phyloP scores from a whole-genome alignment of 2,797 vertebrate species.

The Anniella stebbinsi region DNA sequence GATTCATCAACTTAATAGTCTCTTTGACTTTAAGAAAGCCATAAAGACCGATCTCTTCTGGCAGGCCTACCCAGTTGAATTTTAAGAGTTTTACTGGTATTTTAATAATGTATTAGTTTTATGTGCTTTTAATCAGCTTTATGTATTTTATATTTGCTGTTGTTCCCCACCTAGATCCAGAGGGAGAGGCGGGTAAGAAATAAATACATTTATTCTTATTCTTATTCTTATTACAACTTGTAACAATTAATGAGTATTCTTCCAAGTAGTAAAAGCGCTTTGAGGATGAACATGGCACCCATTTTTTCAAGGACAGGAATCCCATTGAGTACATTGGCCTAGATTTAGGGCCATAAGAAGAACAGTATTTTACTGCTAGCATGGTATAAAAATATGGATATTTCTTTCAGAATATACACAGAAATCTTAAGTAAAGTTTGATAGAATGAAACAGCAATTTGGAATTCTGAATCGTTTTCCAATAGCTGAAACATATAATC shows the following conservation, averaged over 20 bases:
- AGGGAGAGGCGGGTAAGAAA: too few relatives aligned
- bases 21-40: too few relatives aligned
- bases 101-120: too few relatives aligned
- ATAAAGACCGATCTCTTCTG: too few relatives aligned
- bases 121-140: too few relatives aligned
- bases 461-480: slow-evolving; percentile 69
- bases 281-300: slow-evolving; percentile 32
- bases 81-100: too few relatives aligned
- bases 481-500: slow-evolving; percentile 55
- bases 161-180: too few relatives aligned
- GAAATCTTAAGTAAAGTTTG: slow-evolving; percentile 61
- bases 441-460: slow-evolving; percentile 58
- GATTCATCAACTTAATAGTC: too few relatives aligned
- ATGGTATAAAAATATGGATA: slow-evolving; percentile 44
- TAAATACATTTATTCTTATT: too few relatives aligned
- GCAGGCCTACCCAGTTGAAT: too few relatives aligned
- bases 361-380: slow-evolving; percentile 33
- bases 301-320: slow-evolving; percentile 42
- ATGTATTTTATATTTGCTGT: too few relatives aligned
- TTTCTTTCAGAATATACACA: slow-evolving; percentile 51
- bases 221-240: neutral
- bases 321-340: slow-evolving; percentile 26
- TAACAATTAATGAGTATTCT: slow-evolving; percentile 34
- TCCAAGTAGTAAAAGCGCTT: slow-evolving; percentile 19
- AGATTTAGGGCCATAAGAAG: slow-evolving; percentile 28